Evolutionary conservation across 2,113 vertebrate genomes (phyloP), one percentile per base, ranked within the genome.

Genomic region (Scopus umbretta): DNA sequence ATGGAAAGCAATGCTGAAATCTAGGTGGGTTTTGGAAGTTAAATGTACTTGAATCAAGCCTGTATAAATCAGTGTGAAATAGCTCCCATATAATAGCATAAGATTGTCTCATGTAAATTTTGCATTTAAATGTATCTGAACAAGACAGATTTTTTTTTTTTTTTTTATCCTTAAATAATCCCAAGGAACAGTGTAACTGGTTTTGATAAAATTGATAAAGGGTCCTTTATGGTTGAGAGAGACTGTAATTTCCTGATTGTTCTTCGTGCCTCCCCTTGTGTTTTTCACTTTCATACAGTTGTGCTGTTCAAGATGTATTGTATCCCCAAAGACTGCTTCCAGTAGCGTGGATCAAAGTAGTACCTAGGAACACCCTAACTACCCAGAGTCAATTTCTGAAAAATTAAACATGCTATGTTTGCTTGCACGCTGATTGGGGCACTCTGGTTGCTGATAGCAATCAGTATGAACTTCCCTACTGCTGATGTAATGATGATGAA

Each of bases 401-500:
- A 98, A 98, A 97, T 94, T 96, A 97, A 97, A 94, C 82, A 74
- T 79, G 94, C 97, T 96, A 71, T 94, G 97, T 98, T 94, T 98
- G 97, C 98, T 98, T 96, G 98, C 97, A 98, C 81, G 38, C 96
- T 97, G 98, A 97, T 96, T 96, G 96, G 96, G 96, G 97, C 93
- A 97, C 97, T 97, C 95, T 94, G 92, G 96, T 91, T 88, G 98
- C 98, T 98, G 98, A 98, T 98, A 98, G 98, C 98, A 98, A 98
- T 98, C 98, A 98, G 98, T 98, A 98, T 97, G 98, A 99, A 98
- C 98, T 98, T 98, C 98, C 98, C 98, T 98, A 98, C 98, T 97
- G 98, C 99, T 99, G 99, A 98, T 99, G 98, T 99, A 99, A 99
- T 98, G 99, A 98, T 99, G 99, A 99, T 99, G 98, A 99, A 99